These are phyloP conservation scores for Corvus moneduloides DNA, from an alignment of 2,113 vertebrate genomes.

Conservation along the genomic window DNA sequence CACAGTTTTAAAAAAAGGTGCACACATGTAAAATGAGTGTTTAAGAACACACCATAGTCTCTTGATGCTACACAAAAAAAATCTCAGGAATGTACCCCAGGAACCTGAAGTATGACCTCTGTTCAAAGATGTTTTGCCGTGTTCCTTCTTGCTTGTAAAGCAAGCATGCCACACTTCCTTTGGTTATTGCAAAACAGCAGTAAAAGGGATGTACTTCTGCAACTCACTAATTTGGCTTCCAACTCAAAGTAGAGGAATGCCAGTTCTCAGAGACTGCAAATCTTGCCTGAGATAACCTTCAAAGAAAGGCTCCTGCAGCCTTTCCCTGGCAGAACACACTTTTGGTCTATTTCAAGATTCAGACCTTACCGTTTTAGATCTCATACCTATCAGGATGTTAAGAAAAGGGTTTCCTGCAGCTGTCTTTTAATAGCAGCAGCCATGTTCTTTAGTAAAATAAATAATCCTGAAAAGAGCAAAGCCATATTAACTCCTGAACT, in stretches of 20 bases:
- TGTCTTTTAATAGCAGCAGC: neutral
- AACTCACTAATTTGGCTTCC: neutral
- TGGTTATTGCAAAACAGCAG: neutral
- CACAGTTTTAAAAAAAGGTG: neutral
- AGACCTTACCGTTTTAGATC: neutral
- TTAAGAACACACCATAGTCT: neutral
- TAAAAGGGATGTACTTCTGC: neutral
- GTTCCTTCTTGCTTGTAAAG: neutral
- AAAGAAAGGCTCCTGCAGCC: neutral
- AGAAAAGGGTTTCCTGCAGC: neutral
- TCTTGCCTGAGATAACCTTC: neutral
- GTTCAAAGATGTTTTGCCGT: neutral
- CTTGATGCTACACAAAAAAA: neutral
- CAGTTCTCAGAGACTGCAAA: neutral
- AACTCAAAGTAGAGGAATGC: neutral
- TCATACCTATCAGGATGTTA: neutral
- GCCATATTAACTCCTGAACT: neutral
- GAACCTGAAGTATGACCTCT: neutral
- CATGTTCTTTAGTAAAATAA: neutral
- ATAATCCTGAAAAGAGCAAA: neutral
- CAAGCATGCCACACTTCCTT: neutral
- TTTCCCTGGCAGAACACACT: neutral
- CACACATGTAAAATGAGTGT: rapidly evolving
- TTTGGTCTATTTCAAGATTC: neutral
- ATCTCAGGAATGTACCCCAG: neutral